phyloP scores from a whole-genome alignment of 2,113 vertebrate species.

The Alexandromys fortis region DNA sequence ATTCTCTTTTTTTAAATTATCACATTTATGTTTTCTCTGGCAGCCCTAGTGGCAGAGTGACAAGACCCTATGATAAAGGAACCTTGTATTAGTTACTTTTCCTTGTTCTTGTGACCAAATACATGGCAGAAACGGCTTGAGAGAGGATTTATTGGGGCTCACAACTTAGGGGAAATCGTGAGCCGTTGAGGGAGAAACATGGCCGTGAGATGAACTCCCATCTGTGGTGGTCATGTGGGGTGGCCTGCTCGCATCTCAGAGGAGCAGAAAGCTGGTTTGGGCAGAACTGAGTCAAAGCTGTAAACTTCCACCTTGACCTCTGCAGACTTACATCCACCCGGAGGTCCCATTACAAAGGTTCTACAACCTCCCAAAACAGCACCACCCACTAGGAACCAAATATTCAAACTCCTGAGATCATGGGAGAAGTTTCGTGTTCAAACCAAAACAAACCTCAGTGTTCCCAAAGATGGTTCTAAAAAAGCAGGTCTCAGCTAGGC shows the following conservation, averaged over 20 bases:
- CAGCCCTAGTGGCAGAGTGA: not conserved
- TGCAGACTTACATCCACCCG: not conserved
- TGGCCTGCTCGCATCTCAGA: not conserved
- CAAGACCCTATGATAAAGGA: not conserved
- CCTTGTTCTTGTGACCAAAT: not conserved
- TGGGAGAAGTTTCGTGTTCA: not conserved
- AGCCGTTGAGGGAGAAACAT: too few relatives aligned
- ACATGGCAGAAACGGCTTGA: not conserved
- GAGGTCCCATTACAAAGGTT: not conserved
- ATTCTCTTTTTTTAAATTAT: not conserved
- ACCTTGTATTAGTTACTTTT: not conserved
- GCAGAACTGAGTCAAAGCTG: not conserved
- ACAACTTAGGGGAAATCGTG: not conserved
- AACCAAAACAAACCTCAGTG: not conserved
- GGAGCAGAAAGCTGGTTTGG: not conserved
- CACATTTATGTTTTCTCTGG: not conserved
- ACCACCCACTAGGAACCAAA: not conserved
- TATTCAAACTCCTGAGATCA: not conserved
- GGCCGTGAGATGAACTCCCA: not conserved
- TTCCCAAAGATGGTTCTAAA: not conserved
- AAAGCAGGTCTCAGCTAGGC: too few relatives aligned
- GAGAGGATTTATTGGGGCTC: not conserved
- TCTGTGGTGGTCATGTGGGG: too few relatives aligned
- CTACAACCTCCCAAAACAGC: not conserved
- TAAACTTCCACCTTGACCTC: not conserved